These are phyloP conservation scores for Synanceia verrucosa DNA, from an alignment of 2,797 vertebrate species.

Conservation along the genomic window DNA sequence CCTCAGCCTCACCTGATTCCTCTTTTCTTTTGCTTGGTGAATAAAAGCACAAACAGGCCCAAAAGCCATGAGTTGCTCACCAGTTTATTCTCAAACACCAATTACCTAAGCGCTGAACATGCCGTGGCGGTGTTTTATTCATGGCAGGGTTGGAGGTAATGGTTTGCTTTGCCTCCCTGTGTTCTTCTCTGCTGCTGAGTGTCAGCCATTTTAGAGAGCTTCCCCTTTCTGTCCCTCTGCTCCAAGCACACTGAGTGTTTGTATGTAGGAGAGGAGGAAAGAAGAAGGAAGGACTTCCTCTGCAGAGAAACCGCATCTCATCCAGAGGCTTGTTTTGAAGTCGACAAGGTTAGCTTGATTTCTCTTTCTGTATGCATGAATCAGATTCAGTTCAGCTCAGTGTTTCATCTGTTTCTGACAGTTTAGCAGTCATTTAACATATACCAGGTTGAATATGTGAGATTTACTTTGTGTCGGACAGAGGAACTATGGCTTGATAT, in stretches of 20 bases:
- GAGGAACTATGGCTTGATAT: constrained; percentile 29
- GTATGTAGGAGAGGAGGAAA: constrained; percentile 61
- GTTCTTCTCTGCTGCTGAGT: constrained; percentile 73
- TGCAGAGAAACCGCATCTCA: constrained; percentile 58
- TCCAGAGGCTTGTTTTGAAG: constrained; percentile 55
- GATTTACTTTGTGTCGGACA: constrained; percentile 3
- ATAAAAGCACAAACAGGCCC: neutral
- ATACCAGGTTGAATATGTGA: neutral
- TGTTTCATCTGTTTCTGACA: constrained; percentile 1
- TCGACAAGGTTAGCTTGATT: constrained; percentile 60
- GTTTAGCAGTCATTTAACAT: neutral
- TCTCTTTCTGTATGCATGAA: constrained; percentile 37
- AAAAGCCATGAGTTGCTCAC: constrained; percentile 24
- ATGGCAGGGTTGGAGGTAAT: constrained; percentile 42
- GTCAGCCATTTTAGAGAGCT: constrained; percentile 82
- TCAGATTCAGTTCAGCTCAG: neutral
- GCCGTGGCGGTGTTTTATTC: constrained; percentile 41
- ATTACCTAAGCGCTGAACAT: constrained; percentile 18
- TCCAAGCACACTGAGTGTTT: constrained; percentile 71
- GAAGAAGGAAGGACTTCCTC: constrained; percentile 71
- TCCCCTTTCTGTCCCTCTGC: constrained; percentile 75
- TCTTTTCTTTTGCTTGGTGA: constrained; percentile 3
- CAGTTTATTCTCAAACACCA: constrained; percentile 35
- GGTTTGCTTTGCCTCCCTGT: constrained; percentile 61
- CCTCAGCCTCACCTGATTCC: constrained; percentile 10